Percentiles rank a stretch among this genome's conserved stretches.
Conservation (phyloP, 2,888 invertebrate species). For the Volucella inflata region DNA sequence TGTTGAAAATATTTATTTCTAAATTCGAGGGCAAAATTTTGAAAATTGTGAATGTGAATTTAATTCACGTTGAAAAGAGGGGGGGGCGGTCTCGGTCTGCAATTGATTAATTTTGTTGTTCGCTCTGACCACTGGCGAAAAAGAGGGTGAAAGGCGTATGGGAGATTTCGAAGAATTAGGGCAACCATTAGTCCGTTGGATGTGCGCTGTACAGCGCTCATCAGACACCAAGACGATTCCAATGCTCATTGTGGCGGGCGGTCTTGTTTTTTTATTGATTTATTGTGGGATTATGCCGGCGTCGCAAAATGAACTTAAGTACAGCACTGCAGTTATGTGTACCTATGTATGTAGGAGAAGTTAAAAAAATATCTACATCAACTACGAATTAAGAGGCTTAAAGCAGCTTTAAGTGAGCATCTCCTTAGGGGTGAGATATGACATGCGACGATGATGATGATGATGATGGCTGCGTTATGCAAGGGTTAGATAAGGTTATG, state of each 20-base stretch:
- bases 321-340: slow-evolving; percentile 19
- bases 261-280: slow-evolving; percentile 60
- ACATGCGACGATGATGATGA: neutral
- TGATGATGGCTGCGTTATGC: slow-evolving; percentile 36
- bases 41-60: too few species aligned
- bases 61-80: too few species aligned
- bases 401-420: slow-evolving; percentile 46
- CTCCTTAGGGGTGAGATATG: slow-evolving; percentile 37
- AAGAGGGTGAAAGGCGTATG: neutral
- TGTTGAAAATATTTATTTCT: neutral
- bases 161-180: slow-evolving; percentile 35
- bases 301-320: slow-evolving; percentile 36
- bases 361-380: slow-evolving; percentile 9
- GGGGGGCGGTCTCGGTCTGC: neutral
- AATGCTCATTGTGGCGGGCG: slow-evolving; percentile 26
- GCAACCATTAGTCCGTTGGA: slow-evolving; percentile 28
- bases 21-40: too few species aligned
- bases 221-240: slow-evolving; percentile 32
- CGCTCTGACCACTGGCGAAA: neutral
- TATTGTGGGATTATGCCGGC: slow-evolving; percentile 70
- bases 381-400: slow-evolving; percentile 20
- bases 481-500: slow-evolving; percentile 63
- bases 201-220: slow-evolving; percentile 8
- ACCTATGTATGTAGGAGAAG: too few species aligned
- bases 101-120: slow-evolving; percentile 29